Evolutionary conservation across 2,113 vertebrate species (phyloP), one percentile per base, ranked within the genome.

Genomic region (Elaphurus davidianus): DNA sequence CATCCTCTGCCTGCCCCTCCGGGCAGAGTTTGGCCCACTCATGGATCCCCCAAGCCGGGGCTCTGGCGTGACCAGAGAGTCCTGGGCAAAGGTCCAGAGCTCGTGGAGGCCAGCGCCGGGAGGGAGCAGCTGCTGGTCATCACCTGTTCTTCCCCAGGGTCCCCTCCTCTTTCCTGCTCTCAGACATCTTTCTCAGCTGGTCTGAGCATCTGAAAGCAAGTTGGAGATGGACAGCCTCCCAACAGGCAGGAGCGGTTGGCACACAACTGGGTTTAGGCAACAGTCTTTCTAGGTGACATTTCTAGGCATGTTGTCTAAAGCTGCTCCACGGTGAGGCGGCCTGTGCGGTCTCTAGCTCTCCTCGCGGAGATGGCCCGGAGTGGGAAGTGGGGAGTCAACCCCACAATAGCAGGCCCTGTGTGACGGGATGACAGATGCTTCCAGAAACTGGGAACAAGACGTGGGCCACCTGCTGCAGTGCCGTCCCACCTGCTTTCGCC

Each of bases 21-120:
- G 2, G 27, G 43, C 9, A 7, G 27, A 62, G 55, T 55, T 13
- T 45, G 43, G 55, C 8, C 36, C 85, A 9, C 8, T 55, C 0
- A 0, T 59, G 27, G 45, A 76, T 5, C 45, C 14, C 12, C 21
- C 12, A 57, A 3, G 47, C 74, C 17, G 1, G 47, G 52, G 43
- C 28, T 81, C 71, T 52, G 9, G 40, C 9, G 11, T 15, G 55
- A 71, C 50, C 45, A 19, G 19, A 59, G 87, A 28, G 14, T 27
- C 45, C 50, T 14, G 57, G 27, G 52, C 17, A 1, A 52, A 84
- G 40, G 47, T 76, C 81, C 47, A 45, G 47, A 87, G 50, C 19
- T 40, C 0, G 0, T 2, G n/a, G 47, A 21, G 57, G 67, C 67
- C 33, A 11, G 50, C 0, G 1, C 16, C 6, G 1, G 27, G 52